Percentiles rank a stretch among this genome's conserved stretches.
phyloP scores from a whole-genome alignment of 2,888 invertebrate species.

The Brenthis hecate region DNA sequence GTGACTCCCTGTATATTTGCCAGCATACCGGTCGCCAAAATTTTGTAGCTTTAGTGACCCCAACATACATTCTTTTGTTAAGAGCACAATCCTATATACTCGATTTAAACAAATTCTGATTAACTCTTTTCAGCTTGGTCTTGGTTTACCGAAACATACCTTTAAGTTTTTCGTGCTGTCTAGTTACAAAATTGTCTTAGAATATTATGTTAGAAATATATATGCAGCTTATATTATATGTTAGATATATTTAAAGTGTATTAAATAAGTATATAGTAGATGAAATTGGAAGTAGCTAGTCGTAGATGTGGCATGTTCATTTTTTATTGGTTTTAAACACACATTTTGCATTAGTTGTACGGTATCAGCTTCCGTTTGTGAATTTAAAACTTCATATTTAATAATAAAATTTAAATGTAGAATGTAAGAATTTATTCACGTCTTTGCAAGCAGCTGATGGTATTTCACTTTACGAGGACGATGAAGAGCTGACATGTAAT shows the following conservation, averaged over 20 bases:
- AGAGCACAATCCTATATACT: slow-evolving; percentile 71
- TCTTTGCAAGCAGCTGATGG: slow-evolving; percentile 86
- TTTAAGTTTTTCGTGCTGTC: slow-evolving; percentile 50
- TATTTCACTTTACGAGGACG: slow-evolving; percentile 84
- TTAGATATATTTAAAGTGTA: slow-evolving; percentile 19
- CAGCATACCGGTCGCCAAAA: slow-evolving; percentile 38
- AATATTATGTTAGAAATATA: slow-evolving; percentile 23
- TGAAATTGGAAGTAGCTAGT: slow-evolving; percentile 36
- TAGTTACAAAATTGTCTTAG: slow-evolving; percentile 32
- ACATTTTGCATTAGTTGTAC: slow-evolving; percentile 39
- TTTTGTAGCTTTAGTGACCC: slow-evolving; percentile 65
- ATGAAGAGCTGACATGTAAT: slow-evolving; percentile 87
- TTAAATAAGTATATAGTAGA: slow-evolving; percentile 23
- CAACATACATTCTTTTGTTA: slow-evolving; percentile 62
- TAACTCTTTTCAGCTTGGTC: slow-evolving; percentile 84
- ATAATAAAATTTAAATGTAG: slow-evolving; percentile 38
- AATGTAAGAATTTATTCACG: slow-evolving; percentile 78
- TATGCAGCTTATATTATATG: slow-evolving; percentile 33
- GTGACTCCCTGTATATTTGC: slow-evolving; percentile 39
- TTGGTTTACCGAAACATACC: slow-evolving; percentile 74
- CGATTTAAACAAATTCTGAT: slow-evolving; percentile 76
- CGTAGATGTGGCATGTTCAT: slow-evolving; percentile 41
- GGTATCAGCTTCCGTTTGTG: slow-evolving; percentile 35
- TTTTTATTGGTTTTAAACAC: slow-evolving; percentile 38
- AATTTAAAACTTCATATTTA: slow-evolving; percentile 31